Evolutionary conservation across 53 echinoderm and acorn worm species (phyloP), one percentile per base, ranked within the genome.

Genomic region (Paracentrotus lividus): DNA sequence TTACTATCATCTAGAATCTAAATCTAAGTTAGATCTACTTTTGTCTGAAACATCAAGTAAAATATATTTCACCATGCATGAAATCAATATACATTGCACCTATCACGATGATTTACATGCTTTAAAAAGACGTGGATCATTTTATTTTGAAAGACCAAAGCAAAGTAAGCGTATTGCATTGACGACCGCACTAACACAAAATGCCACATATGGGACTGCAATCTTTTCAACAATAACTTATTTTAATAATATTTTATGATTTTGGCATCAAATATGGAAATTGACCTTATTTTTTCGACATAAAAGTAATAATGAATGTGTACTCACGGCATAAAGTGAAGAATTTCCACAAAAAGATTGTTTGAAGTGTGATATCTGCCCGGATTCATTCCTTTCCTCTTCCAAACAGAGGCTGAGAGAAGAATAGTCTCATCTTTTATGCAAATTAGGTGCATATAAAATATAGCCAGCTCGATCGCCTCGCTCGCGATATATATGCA

Each of bases 381-480:
- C 72, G 38, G 40, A 72, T 72, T 38, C 6, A 5, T 18, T 36
- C 72, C 72, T 72, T 72, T 72, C 72, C 40, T 40, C 21, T 40
- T 36, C 72, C 16, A 72, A 72, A 64, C 64, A 64, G 64, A 29
- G 16, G 14, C 20, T 21, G 57, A 57, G 64, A 29, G 31, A 29
- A 64, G 64, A 64, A 64, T 8, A 64, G 64, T 64, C 64, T 27
- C 64, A 29, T 64, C 64, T 64, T n/a, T 64, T 64, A 64, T 64
- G 64, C 64, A 64, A 64, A 64, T 64, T 26, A 64, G 64, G 64
- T 31, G n/a, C n/a, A n/a, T n/a, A n/a, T n/a, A n/a, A n/a, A n/a
- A n/a, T n/a, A n/a, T 64, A 6, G 9, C 27, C 55, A 55, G 6
- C 51, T 12, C 51, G 18, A 7, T 55, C 55, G 16, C 55, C 13